Evolutionary conservation across 2,797 vertebrate species (phyloP).

Genomic region (Lutjanus campechanus): DNA sequence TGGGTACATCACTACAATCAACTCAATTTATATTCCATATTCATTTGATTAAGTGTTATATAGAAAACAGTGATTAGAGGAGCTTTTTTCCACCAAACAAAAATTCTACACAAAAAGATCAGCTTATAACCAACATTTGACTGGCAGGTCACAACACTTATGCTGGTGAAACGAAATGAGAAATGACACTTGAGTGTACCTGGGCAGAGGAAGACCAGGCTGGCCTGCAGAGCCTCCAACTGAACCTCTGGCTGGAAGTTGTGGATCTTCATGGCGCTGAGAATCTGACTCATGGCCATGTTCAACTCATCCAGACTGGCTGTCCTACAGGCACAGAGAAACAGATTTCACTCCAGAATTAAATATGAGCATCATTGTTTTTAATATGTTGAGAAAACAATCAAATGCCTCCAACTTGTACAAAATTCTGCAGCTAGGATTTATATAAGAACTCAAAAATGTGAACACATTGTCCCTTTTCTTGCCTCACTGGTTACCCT

Average conservation of each 20-base stretch:
- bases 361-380: not conserved
- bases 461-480: too few species aligned
- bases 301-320: constrained; percentile 89
- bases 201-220: constrained; percentile 90
- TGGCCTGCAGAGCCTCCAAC: constrained; percentile 90
- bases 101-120: not conserved
- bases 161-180: not conserved
- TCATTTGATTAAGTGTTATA: too few species aligned
- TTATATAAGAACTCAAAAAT: too few species aligned
- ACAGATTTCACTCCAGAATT: not conserved
- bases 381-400: not conserved
- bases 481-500: too few species aligned
- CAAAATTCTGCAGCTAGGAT: too few species aligned
- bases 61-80: too few species aligned
- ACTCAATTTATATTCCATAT: too few species aligned
- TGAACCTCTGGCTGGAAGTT: constrained; percentile 89
- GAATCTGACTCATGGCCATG: constrained; percentile 89
- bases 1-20: too few species aligned
- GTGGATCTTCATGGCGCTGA: constrained; percentile 89
- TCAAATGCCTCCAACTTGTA: too few species aligned
- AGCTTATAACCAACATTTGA: not conserved
- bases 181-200: constrained; percentile 76
- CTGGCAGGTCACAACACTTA: too few species aligned
- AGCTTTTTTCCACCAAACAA: too few species aligned
- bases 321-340: constrained; percentile 77